Evolutionary conservation across 2,888 invertebrate species (phyloP).

Genomic region (Drosophila barbarae): DNA sequence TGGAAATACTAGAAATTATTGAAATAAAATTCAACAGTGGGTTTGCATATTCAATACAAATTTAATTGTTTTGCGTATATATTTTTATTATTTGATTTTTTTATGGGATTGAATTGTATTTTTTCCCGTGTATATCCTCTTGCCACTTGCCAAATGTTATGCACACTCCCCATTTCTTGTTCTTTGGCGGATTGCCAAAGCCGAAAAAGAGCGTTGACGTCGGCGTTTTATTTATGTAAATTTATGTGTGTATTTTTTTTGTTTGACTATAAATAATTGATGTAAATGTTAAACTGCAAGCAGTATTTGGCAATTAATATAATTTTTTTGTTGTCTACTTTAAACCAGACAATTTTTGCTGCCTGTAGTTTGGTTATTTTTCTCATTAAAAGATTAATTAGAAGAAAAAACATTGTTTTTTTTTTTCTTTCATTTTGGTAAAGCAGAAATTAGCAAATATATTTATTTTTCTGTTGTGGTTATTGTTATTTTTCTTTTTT

Average conservation of each 20-base stretch:
- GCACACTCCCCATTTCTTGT: constrained; percentile 17
- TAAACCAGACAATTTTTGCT: neutral
- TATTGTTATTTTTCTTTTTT: constrained; percentile 18
- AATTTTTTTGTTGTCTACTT: constrained; percentile 3
- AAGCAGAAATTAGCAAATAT: constrained; percentile 26
- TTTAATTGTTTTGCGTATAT: too few relatives aligned
- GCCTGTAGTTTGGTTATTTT: neutral
- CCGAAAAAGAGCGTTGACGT: constrained; percentile 22
- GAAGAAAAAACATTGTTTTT: too few relatives aligned
- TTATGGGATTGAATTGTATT: neutral
- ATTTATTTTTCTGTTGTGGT: neutral
- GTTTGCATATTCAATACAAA: too few relatives aligned
- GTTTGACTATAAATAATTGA: constrained; percentile 30
- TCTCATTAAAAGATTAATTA: neutral
- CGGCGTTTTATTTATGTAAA: constrained; percentile 14
- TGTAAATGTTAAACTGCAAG: constrained; percentile 28
- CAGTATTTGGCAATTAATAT: constrained; percentile 1
- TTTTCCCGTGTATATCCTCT: constrained; percentile 2
- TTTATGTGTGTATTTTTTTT: neutral
- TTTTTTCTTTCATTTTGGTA: neutral
- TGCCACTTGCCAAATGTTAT: constrained; percentile 23
- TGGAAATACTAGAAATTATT: neutral
- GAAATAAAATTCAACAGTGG: neutral
- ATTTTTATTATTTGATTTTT: too few relatives aligned
- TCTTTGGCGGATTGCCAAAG: constrained; percentile 21